Percentiles rank a stretch among this genome's conserved stretches.
phyloP scores from a whole-genome alignment of 2,888 invertebrate genomes.

The Drosophila ezoana region DNA sequence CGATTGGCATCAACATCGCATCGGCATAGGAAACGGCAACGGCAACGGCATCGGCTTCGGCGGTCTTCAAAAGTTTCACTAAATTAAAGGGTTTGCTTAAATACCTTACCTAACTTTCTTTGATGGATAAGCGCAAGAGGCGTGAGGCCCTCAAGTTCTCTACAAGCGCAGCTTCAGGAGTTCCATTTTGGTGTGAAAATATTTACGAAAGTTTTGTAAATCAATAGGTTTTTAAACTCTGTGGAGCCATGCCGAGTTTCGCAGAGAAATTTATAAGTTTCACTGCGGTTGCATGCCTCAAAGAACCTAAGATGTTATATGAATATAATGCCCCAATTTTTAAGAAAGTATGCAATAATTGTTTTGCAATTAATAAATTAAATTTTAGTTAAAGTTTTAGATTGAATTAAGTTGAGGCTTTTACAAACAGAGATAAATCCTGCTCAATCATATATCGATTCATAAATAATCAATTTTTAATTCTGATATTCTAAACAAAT shows the following conservation, averaged over 20 bases:
- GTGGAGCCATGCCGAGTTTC: not conserved
- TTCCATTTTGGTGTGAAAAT: slow-evolving; percentile 61
- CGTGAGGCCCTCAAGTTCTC: slow-evolving; percentile 41
- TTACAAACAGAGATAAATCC: too few species aligned
- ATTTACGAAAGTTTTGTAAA: slow-evolving; percentile 64
- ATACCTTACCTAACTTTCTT: slow-evolving; percentile 70
- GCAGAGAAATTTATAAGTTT: slow-evolving; percentile 1
- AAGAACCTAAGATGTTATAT: not conserved
- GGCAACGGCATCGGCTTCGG: slow-evolving; percentile 54
- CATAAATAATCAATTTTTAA: too few species aligned
- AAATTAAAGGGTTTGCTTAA: slow-evolving; percentile 77
- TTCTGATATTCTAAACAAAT: too few species aligned
- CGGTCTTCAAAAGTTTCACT: slow-evolving; percentile 78
- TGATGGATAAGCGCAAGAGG: slow-evolving; percentile 75
- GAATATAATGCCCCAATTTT: too few species aligned
- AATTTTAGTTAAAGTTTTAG: too few species aligned
- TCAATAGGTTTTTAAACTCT: slow-evolving; percentile 4
- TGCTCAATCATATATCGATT: too few species aligned
- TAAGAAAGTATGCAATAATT: too few species aligned
- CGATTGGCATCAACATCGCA: slow-evolving; percentile 42
- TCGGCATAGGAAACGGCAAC: slow-evolving; percentile 1
- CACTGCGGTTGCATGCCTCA: not conserved
- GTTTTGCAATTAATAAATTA: too few species aligned
- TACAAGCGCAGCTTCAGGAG: slow-evolving; percentile 34
- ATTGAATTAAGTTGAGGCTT: too few species aligned